These are phyloP conservation scores for Aspidiotus rigidus DNA, from an alignment of 2,888 invertebrate species.

Conservation along the genomic window DNA sequence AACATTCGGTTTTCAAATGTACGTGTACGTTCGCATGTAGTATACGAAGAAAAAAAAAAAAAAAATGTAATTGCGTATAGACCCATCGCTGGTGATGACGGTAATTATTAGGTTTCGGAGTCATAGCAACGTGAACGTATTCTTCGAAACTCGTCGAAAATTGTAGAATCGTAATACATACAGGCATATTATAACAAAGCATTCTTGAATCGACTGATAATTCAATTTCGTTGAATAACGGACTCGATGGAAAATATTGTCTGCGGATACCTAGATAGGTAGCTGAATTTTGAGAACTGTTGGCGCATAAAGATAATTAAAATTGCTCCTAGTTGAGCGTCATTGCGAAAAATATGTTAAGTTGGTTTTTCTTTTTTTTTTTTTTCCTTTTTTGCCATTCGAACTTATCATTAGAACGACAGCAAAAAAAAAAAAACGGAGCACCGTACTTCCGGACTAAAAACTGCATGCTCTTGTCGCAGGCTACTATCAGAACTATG, in stretches of 20 bases:
- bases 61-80: no score
- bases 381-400: constrained; percentile 3
- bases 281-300: constrained; percentile 8
- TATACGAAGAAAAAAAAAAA: no score
- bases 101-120: no score
- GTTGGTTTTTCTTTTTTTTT: constrained; percentile 6
- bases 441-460: constrained; percentile 30
- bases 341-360: neutral
- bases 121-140: no score
- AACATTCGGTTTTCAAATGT: no score
- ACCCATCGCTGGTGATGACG: no score
- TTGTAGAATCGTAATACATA: neutral
- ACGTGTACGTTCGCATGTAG: no score
- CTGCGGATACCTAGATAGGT: neutral
- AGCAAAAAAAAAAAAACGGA: neutral
- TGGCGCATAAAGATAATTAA: neutral
- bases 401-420: constrained; percentile 1
- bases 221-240: no score
- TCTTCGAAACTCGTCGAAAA: neutral
- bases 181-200: no score
- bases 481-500: neutral
- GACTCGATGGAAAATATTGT: no score
- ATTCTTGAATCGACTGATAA: no score
- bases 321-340: neutral
- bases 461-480: constrained; percentile 9